phyloP scores from a whole-genome alignment of 2,113 vertebrate species.

The Indicator indicator region DNA sequence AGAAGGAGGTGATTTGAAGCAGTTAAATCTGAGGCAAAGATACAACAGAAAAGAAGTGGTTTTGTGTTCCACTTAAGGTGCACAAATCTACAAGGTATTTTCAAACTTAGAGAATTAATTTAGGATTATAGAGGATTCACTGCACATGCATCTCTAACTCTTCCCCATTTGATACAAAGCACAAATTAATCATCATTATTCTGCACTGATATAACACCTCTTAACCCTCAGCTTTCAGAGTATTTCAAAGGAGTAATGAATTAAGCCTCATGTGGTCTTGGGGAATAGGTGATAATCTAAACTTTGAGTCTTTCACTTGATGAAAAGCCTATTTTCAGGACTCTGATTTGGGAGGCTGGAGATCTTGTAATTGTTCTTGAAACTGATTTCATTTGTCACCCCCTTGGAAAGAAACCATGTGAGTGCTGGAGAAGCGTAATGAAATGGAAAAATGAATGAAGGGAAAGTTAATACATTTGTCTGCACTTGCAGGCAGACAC shows the following conservation, averaged over 20 bases:
- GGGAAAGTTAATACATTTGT: neutral
- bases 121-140: neutral
- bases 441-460: neutral
- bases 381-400: neutral
- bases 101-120: neutral
- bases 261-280: neutral
- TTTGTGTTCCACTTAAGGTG: neutral
- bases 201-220: slow-evolving; percentile 37
- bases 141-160: neutral
- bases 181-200: slow-evolving; percentile 53
- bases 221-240: slow-evolving; percentile 38
- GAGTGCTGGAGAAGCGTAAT: neutral
- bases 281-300: neutral
- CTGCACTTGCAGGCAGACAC: neutral
- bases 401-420: neutral
- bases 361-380: neutral
- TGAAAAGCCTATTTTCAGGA: neutral
- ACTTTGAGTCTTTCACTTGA: neutral
- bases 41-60: neutral
- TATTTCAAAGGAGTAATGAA: slow-evolving; percentile 52
- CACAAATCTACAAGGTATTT: neutral
- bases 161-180: neutral
- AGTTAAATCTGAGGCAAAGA: neutral
- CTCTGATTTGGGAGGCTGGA: neutral
- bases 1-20: neutral